A percentile compares a stretch with the other conserved stretches of the same genome.
Evolutionary conservation across 2,113 vertebrate species (phyloP).

Genomic region (Galbula dea): DNA sequence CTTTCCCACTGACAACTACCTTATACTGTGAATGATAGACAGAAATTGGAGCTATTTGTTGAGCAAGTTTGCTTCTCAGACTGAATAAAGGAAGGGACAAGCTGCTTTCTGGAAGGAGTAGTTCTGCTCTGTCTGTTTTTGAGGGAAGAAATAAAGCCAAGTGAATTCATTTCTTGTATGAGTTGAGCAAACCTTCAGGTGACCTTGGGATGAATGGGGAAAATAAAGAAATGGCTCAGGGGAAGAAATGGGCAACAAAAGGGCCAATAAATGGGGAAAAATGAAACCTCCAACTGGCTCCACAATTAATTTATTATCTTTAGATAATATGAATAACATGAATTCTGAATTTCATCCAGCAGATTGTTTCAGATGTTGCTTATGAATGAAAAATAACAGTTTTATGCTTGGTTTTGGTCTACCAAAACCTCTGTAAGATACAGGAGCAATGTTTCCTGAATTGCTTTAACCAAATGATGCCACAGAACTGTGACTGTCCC

Average conservation of each 20-base stretch:
- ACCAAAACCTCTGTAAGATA: background rate
- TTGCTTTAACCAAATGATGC: background rate
- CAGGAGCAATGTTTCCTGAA: background rate
- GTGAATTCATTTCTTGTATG: background rate
- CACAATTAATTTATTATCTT: background rate
- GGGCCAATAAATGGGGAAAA: background rate
- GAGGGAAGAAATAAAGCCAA: background rate
- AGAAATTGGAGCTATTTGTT: constrained; percentile 43
- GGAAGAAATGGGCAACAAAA: background rate
- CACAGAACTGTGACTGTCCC: background rate
- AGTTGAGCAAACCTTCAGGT: background rate
- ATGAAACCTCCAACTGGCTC: background rate
- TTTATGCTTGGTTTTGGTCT: background rate
- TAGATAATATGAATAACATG: background rate
- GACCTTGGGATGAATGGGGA: background rate
- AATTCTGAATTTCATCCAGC: background rate
- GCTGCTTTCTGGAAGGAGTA: background rate
- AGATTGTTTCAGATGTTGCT: background rate
- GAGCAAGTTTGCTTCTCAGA: background rate
- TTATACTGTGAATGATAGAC: constrained; percentile 8
- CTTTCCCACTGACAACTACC: constrained; percentile 23
- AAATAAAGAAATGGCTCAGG: background rate
- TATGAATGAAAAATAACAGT: background rate
- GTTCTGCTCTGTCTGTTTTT: background rate
- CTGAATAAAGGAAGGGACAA: constrained; percentile 1